Conservation (phyloP, 2,113 vertebrate species). For the Chascanopsetta lugubris region DNA sequence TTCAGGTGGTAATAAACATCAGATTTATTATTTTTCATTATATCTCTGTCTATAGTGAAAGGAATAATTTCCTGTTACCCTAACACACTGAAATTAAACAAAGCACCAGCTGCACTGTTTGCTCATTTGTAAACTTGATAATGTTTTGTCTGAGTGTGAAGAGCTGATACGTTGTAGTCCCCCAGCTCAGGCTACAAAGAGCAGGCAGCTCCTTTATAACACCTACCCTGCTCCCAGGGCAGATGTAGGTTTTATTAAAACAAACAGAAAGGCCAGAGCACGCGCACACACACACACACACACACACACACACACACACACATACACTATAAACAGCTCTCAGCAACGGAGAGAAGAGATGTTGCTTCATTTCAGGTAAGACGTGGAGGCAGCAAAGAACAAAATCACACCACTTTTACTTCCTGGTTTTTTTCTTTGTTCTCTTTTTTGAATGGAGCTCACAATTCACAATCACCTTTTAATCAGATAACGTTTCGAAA, state of each 20-base stretch:
- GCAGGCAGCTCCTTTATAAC: conserved; percentile 35
- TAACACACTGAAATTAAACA: too few species aligned
- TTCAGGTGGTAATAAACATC: too few species aligned
- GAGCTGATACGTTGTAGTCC: conserved; percentile 40
- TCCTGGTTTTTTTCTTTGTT: conserved; percentile 19
- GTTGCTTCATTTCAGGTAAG: neutral
- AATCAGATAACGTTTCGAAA: too few species aligned
- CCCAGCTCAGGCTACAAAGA: conserved; percentile 1
- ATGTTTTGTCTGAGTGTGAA: conserved; percentile 21
- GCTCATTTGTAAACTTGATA: conserved; percentile 16
- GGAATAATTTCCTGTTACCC: too few species aligned
- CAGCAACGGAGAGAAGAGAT: neutral
- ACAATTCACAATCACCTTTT: conserved; percentile 10
- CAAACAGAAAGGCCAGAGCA: conserved; percentile 28
- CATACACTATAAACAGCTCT: neutral
- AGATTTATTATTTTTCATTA: too few species aligned
- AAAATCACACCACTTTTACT: conserved; percentile 36
- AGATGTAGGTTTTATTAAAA: conserved; percentile 49
- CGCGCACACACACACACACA: neutral
- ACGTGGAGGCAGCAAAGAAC: neutral
- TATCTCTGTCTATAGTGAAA: too few species aligned
- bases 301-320: neutral
- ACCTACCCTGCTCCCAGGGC: conserved; percentile 1
- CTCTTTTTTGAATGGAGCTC: neutral
- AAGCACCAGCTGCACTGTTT: conserved; percentile 6